A percentile compares a stretch with the other conserved stretches of the same genome.
Conservation (phyloP, 35 echinoderm and acorn worm genomes). For the Heliocidaris tuberculata region DNA sequence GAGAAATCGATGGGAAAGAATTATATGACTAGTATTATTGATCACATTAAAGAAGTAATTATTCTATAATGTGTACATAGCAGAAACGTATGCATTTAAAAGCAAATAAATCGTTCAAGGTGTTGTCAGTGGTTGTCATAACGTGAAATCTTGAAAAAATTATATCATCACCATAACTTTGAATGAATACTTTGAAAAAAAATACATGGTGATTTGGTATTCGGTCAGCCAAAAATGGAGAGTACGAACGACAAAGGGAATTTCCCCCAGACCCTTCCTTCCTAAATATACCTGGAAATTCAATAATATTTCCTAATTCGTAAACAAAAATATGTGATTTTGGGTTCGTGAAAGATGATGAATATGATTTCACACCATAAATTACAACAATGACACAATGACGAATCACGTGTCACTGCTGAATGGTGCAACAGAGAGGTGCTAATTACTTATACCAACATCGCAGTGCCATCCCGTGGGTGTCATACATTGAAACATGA, state of each 20-base stretch:
- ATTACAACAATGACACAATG: background rate
- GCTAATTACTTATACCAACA: slow-evolving; percentile 31
- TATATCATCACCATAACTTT: too few relatives aligned
- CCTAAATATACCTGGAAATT: background rate
- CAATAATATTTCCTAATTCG: background rate
- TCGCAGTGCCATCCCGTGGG: background rate
- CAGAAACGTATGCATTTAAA: too few relatives aligned
- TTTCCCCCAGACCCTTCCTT: background rate
- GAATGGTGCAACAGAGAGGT: slow-evolving; percentile 63
- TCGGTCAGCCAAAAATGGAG: too few relatives aligned
- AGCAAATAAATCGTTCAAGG: too few relatives aligned
- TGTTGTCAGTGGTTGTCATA: too few relatives aligned
- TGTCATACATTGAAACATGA: slow-evolving; percentile 1
- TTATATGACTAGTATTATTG: too few relatives aligned
- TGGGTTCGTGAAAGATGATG: background rate
- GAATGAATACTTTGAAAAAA: too few relatives aligned
- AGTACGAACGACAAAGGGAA: background rate
- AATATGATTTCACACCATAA: slow-evolving; percentile 19
- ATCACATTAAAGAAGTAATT: too few relatives aligned
- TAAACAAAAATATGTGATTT: background rate
- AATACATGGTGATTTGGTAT: too few relatives aligned
- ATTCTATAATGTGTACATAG: too few relatives aligned
- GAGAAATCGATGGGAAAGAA: too few relatives aligned
- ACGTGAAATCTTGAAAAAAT: too few relatives aligned
- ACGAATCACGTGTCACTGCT: background rate